Evolutionary conservation across 2,888 invertebrate species (phyloP).

Genomic region (Dryocosmus kuriphilus): DNA sequence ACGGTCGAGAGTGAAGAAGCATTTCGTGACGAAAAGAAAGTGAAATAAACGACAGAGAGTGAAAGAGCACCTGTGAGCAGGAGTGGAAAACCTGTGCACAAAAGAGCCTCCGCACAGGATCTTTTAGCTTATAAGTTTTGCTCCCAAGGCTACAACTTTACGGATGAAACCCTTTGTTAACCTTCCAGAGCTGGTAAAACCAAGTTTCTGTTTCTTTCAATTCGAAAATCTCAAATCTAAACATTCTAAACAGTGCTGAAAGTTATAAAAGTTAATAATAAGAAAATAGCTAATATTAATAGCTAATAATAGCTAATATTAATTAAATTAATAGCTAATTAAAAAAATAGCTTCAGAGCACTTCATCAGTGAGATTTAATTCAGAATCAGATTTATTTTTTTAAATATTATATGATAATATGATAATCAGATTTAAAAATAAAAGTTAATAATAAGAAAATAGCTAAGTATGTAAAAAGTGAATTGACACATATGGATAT

Average conservation of each 20-base stretch:
- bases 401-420: too few relatives aligned
- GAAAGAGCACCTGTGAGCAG: background rate
- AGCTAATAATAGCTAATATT: too few relatives aligned
- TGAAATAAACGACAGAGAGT: slow-evolving; percentile 35
- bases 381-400: too few relatives aligned
- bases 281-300: too few relatives aligned
- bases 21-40: slow-evolving; percentile 20
- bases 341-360: too few relatives aligned
- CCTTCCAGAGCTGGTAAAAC: slow-evolving; percentile 26
- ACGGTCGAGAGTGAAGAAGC: slow-evolving; percentile 3
- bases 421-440: too few relatives aligned
- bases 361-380: too few relatives aligned
- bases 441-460: too few relatives aligned
- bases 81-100: background rate
- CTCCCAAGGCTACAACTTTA: slow-evolving; percentile 33
- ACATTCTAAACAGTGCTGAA: background rate
- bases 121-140: slow-evolving; percentile 12
- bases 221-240: background rate
- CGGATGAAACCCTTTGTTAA: slow-evolving; percentile 39
- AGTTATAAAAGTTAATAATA: too few relatives aligned
- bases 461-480: too few relatives aligned
- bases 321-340: too few relatives aligned
- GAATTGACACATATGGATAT: background rate
- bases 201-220: background rate
- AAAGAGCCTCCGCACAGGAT: slow-evolving; percentile 20